Base-by-base conservation (phyloP, 2,113 vertebrate genomes). In the Aptenodytes forsteri region DNA sequence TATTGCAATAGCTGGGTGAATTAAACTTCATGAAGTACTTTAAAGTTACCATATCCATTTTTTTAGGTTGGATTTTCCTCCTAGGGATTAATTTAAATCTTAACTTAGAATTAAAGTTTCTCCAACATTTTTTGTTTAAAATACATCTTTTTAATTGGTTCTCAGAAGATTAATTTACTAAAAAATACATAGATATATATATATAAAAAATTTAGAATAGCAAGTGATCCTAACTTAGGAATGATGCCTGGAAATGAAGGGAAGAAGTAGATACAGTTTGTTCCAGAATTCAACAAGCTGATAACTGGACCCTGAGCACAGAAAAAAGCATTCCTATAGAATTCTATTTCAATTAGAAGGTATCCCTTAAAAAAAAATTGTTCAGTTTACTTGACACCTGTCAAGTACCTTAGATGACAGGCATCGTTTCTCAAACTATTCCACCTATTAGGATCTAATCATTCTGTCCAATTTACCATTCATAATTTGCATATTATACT, bases 401-500 rank as follows among this genome's bases (percentile, higher is more conserved):
- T 96, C 92, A 97, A 96, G 93, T 97, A 97, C 32, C 52, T 96
- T 95, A 75, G 79, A 71, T 96, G 94, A 95, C 95, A 96, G 79
- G 47, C n/a, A 93, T 97, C 8, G 8, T 94, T 96, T 90, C 89
- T 96, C 70, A 87, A 72, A 93, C 56, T 95, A 62, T 89, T 96
- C 83, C 42, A 95, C 47, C 42, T 94, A 92, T 83, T 94, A 95
- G 34, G 85, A 96, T 93, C 89, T 93, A 97, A 98, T 96, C 90
- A 96, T 90, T 97, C 89, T 96, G 84, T 97, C 92, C 90, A 97
- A 97, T 96, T 97, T 97, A 91, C 92, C 93, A 95, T 95, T 96
- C 92, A 96, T 89, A 97, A 97, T 98, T 98, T 97, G 72, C 85
- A 94, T 89, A 67, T n/a, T 79, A 78, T 90, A 90, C 76, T 93